Evolutionary conservation across 2,113 vertebrate species (phyloP).

Genomic region (Sterrhoptilus dennistouni): DNA sequence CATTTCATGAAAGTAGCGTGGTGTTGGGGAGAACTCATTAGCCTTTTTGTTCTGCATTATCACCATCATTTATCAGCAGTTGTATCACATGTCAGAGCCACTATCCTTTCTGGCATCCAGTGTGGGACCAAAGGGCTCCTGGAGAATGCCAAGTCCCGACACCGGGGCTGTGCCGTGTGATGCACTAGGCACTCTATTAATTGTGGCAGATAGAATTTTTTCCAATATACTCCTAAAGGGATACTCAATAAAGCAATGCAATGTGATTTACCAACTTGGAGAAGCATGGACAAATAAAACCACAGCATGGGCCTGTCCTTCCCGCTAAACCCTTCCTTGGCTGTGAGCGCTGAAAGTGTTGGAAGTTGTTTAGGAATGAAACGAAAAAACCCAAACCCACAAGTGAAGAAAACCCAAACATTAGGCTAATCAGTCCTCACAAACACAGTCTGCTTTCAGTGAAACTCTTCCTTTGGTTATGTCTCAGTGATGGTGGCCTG

Average conservation of each 20-base stretch:
- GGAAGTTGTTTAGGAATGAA: not conserved
- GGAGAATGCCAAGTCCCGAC: not conserved
- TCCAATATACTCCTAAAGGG: slow-evolving; percentile 60
- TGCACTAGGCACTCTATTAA: slow-evolving; percentile 57
- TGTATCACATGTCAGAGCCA: slow-evolving; percentile 34
- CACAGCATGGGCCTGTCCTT: not conserved
- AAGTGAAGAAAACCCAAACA: not conserved
- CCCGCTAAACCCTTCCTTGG: not conserved
- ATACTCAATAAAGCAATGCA: slow-evolving; percentile 56
- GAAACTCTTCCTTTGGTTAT: not conserved
- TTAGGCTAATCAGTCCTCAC: not conserved
- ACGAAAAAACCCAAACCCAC: not conserved
- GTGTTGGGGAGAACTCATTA: slow-evolving; percentile 41
- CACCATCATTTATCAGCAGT: slow-evolving; percentile 47
- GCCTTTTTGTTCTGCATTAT: slow-evolving; percentile 52
- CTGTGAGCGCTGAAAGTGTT: not conserved
- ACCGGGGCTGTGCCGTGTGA: not conserved
- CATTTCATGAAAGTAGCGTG: slow-evolving; percentile 11
- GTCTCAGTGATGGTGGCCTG: not conserved
- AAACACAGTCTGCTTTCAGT: not conserved
- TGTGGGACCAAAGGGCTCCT: not conserved
- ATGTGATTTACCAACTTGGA: slow-evolving; percentile 60
- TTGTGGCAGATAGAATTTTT: slow-evolving; percentile 65
- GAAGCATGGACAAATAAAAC: slow-evolving; percentile 47
- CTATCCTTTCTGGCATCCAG: slow-evolving; percentile 49